Percentiles rank a stretch among this genome's conserved stretches.
Evolutionary conservation across 2,888 invertebrate species (phyloP).

Genomic region (Xestia rhomboidea): DNA sequence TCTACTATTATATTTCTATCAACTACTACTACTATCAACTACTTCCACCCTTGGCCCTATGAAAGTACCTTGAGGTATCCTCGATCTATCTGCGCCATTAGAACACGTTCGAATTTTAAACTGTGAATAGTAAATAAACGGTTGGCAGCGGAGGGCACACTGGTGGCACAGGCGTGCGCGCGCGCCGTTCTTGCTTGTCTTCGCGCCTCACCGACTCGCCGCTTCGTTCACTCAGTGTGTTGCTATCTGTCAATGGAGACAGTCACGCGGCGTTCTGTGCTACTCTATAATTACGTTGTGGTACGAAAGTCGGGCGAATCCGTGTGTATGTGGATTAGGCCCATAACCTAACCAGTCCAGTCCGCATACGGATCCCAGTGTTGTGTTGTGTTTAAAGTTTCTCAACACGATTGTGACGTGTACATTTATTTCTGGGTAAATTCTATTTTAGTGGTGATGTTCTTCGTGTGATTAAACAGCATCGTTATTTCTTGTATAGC

Average conservation of each 20-base stretch:
- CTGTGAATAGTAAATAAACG: conserved; percentile 89
- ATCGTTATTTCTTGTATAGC: conserved; percentile 74
- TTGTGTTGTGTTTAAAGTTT: conserved; percentile 75
- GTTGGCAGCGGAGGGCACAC: conserved; percentile 76
- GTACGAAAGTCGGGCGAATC: conserved; percentile 72
- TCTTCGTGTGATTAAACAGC: conserved; percentile 83
- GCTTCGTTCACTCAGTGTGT: conserved; percentile 84
- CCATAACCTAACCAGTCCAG: conserved; percentile 50
- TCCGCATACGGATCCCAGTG: conserved; percentile 64
- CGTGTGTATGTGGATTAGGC: conserved; percentile 71
- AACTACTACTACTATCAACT: too few relatives aligned
- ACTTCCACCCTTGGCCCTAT: conserved; percentile 60
- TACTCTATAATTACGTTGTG: conserved; percentile 71
- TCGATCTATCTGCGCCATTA: conserved; percentile 78
- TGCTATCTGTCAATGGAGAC: conserved; percentile 85
- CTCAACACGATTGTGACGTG: conserved; percentile 76
- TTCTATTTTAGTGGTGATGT: conserved; percentile 84
- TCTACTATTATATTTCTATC: not conserved
- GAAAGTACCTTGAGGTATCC: conserved; percentile 71
- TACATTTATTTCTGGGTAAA: conserved; percentile 83
- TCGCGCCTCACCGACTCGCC: conserved; percentile 66
- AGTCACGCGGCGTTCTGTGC: conserved; percentile 80
- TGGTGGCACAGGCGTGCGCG: conserved; percentile 80
- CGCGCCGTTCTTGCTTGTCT: conserved; percentile 76
- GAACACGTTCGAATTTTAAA: conserved; percentile 87